Percentiles rank a stretch among this genome's conserved stretches.
phyloP scores from a whole-genome alignment of 2,888 invertebrate genomes.

The Panzeria rudis region DNA sequence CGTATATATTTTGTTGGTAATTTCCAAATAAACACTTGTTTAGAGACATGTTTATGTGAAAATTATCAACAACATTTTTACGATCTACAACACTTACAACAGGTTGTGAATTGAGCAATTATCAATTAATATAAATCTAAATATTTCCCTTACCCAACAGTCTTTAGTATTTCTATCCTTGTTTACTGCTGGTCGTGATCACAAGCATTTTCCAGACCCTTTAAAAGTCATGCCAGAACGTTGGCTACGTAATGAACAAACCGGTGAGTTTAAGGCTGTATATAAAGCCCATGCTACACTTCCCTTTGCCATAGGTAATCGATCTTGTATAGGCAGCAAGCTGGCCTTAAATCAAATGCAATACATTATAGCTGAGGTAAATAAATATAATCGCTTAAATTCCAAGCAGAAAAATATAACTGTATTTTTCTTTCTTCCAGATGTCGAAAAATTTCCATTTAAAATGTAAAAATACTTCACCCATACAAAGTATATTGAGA shows the following conservation, averaged over 20 bases:
- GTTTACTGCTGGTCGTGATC: constrained; percentile 92
- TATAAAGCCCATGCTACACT: constrained; percentile 88
- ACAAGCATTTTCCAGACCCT: constrained; percentile 88
- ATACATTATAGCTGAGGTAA: constrained; percentile 87
- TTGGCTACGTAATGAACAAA: constrained; percentile 86
- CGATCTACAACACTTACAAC: too few species aligned
- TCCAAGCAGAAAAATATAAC: background rate
- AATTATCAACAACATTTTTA: too few species aligned
- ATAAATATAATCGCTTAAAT: background rate
- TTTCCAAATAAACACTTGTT: too few species aligned
- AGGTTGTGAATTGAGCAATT: too few species aligned
- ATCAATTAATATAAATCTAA: background rate
- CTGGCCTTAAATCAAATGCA: constrained; percentile 91
- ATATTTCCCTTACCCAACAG: constrained; percentile 82
- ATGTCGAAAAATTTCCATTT: constrained; percentile 85
- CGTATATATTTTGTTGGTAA: too few species aligned
- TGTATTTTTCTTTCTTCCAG: constrained; percentile 77
- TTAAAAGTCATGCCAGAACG: constrained; percentile 89
- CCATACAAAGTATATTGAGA: constrained; percentile 85
- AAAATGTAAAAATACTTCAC: constrained; percentile 84
- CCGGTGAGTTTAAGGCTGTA: constrained; percentile 83
- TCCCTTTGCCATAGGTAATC: constrained; percentile 92
- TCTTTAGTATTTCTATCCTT: constrained; percentile 92
- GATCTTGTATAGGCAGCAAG: constrained; percentile 93
- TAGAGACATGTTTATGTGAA: too few species aligned